Conservation (phyloP, 2,113 vertebrate genomes). For the Pluvianellus socialis region DNA sequence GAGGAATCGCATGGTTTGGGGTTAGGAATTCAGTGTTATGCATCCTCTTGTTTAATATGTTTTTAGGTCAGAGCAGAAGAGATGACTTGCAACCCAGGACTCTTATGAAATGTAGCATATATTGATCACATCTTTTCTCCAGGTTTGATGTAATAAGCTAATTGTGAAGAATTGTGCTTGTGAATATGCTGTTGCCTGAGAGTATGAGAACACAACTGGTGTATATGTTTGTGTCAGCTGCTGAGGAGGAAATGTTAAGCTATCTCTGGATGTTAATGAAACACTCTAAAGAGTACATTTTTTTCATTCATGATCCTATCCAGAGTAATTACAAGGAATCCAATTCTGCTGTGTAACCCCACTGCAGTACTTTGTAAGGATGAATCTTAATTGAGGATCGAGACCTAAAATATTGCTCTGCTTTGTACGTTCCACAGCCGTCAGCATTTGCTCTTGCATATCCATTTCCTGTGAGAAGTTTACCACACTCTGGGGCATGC, state of each 20-base stretch:
- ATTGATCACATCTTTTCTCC: neutral
- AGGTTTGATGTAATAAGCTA: neutral
- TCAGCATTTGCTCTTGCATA: constrained; percentile 31
- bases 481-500: constrained; percentile 23
- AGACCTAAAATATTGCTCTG: constrained; percentile 35
- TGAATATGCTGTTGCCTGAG: neutral
- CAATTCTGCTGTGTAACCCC: constrained; percentile 34
- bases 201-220: accelerated
- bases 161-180: neutral
- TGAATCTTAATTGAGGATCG: constrained; percentile 28
- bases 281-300: neutral
- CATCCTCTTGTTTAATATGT: neutral
- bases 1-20: neutral
- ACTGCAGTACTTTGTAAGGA: neutral
- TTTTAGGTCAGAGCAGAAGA: constrained; percentile 30
- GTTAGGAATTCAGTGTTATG: neutral
- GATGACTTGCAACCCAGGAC: neutral
- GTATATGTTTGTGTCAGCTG: neutral
- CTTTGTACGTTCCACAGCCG: constrained; percentile 9
- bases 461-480: constrained; percentile 54
- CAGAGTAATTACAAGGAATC: constrained; percentile 41
- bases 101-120: neutral
- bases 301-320: constrained; percentile 35
- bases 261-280: constrained; percentile 2
- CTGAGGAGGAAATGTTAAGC: neutral